phyloP scores from a whole-genome alignment of 2,113 vertebrate species.

The Elaphurus davidianus region DNA sequence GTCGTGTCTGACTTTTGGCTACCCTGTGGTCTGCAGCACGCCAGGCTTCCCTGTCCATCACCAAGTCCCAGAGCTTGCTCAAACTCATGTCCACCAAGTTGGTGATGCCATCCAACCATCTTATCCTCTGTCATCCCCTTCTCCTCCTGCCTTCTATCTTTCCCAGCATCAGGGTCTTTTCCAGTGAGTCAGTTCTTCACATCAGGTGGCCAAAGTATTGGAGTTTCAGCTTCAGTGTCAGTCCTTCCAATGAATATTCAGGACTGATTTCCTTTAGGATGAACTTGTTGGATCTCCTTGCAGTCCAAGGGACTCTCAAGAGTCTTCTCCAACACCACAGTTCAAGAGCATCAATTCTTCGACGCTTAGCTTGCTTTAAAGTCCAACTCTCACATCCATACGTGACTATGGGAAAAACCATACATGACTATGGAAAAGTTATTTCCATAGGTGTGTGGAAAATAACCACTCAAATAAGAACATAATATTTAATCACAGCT shows the following conservation, averaged over 20 bases:
- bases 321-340: not conserved
- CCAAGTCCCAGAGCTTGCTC: not conserved
- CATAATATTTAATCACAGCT: not conserved
- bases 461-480: not conserved
- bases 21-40: not conserved
- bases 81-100: not conserved
- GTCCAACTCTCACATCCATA: not conserved
- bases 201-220: not conserved
- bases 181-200: not conserved
- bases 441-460: not conserved
- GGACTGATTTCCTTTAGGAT: not conserved
- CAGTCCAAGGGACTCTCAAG: not conserved
- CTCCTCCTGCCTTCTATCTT: not conserved
- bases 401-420: not conserved
- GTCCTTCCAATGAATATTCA: not conserved
- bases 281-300: not conserved
- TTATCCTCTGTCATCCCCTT: not conserved
- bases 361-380: not conserved
- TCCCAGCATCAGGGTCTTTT: not conserved
- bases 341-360: not conserved
- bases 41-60: not conserved
- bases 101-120: not conserved
- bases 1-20: not conserved
- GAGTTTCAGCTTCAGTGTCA: not conserved
- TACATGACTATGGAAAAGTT: not conserved